Percentiles rank a stretch among this genome's conserved stretches.
phyloP scores from a whole-genome alignment of 2,797 vertebrate genomes.

The Cetoscarus ocellatus region DNA sequence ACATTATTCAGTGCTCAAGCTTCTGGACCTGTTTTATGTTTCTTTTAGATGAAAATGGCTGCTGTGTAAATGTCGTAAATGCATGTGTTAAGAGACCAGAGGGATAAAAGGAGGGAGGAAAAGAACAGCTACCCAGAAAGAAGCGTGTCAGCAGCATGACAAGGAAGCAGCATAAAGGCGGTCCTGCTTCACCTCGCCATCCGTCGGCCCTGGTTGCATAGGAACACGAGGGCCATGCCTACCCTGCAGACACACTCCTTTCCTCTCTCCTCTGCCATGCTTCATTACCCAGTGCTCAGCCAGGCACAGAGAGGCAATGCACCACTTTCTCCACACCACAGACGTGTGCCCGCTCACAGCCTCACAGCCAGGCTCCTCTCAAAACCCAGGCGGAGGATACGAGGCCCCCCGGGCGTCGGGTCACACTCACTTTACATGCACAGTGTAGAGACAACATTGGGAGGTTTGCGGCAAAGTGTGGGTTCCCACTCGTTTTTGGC shows the following conservation, averaged over 20 bases:
- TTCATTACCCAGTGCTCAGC: slow-evolving; percentile 85
- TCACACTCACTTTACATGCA: slow-evolving; percentile 67
- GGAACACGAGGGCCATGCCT: slow-evolving; percentile 82
- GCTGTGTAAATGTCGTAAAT: neutral
- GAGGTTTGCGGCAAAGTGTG: slow-evolving; percentile 18
- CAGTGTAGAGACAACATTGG: slow-evolving; percentile 34
- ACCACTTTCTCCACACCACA: slow-evolving; percentile 78
- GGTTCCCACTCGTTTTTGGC: neutral
- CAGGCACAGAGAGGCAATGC: slow-evolving; percentile 82
- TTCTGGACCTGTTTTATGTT: neutral
- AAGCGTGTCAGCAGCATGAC: slow-evolving; percentile 75
- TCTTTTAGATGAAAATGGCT: neutral
- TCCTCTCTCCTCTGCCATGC: slow-evolving; percentile 81
- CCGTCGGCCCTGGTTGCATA: slow-evolving; percentile 78
- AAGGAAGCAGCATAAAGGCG: slow-evolving; percentile 75
- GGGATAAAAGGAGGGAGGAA: slow-evolving; percentile 18
- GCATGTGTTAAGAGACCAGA: slow-evolving; percentile 24
- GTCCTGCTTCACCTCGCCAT: slow-evolving; percentile 81
- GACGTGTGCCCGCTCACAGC: slow-evolving; percentile 67
- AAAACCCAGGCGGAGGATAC: slow-evolving; percentile 59
- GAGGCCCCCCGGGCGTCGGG: slow-evolving; percentile 73
- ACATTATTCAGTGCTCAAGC: neutral
- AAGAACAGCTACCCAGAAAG: slow-evolving; percentile 56
- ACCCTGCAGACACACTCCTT: slow-evolving; percentile 84
- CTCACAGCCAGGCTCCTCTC: slow-evolving; percentile 64